These are phyloP conservation scores for Sebastes trivittatus DNA, from an alignment of 2,797 vertebrate species.

Conservation along the genomic window DNA sequence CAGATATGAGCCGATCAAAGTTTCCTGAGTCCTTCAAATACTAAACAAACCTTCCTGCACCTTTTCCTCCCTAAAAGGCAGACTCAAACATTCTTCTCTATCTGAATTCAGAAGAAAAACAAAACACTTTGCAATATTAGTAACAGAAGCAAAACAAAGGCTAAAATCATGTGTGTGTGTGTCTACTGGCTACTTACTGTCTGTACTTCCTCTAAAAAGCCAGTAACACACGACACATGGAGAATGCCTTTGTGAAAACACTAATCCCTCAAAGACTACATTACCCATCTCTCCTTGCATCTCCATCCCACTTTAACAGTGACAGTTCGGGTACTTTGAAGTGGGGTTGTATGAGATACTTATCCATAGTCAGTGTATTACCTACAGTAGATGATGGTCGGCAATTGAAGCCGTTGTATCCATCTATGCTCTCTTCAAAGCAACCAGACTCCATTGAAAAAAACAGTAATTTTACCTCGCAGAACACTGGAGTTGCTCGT, in stretches of 20 bases:
- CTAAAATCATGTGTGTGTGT: constrained; percentile 8
- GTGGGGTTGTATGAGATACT: too few relatives aligned
- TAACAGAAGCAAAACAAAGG: constrained; percentile 39
- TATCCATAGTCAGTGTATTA: too few relatives aligned
- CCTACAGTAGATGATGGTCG: too few relatives aligned
- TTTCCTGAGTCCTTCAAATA: constrained; percentile 59
- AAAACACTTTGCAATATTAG: constrained; percentile 40
- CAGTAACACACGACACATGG: constrained; percentile 16
- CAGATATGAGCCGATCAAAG: constrained; percentile 32
- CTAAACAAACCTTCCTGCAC: constrained; percentile 17
- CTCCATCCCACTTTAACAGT: not conserved
- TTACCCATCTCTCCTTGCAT: constrained; percentile 56
- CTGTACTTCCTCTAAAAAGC: constrained; percentile 20
- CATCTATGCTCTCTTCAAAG: too few relatives aligned
- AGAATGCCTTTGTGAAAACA: constrained; percentile 30
- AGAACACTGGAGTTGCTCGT: too few relatives aligned
- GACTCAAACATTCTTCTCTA: not conserved
- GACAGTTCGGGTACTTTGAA: too few relatives aligned
- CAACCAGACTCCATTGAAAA: too few relatives aligned
- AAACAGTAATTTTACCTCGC: too few relatives aligned
- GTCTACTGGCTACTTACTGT: not conserved
- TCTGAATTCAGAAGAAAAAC: constrained; percentile 37
- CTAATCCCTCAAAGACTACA: constrained; percentile 48
- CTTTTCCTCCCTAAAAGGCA: not conserved
- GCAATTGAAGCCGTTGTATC: too few relatives aligned